Conservation (phyloP, 1,140 invertebrate genomes). For the Potamilus streckersoni region DNA sequence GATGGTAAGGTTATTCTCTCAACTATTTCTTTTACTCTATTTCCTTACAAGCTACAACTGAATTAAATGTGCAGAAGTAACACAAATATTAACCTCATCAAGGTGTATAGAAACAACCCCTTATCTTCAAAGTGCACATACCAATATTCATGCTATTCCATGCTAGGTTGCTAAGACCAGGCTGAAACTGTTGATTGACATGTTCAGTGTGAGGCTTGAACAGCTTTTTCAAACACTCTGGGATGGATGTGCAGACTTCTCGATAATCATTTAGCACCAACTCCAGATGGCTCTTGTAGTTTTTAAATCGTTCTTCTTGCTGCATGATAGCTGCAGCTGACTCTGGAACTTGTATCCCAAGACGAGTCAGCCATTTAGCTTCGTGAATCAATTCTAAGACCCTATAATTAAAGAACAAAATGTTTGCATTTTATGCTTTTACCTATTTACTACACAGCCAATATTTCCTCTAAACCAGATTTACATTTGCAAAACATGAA, state of each 20-base stretch:
- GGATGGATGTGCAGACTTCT: conserved; percentile 56
- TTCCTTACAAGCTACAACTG: too few relatives aligned
- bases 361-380: conserved; percentile 64
- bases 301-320: conserved; percentile 65
- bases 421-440: neutral
- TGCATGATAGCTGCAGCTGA: conserved; percentile 58
- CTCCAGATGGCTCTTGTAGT: conserved; percentile 66
- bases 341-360: conserved; percentile 64
- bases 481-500: too few relatives aligned
- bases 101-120: neutral
- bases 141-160: conserved; percentile 70
- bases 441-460: too few relatives aligned
- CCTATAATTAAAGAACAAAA: conserved; percentile 43
- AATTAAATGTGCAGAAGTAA: too few relatives aligned
- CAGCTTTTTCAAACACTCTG: conserved; percentile 51
- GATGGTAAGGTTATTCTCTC: too few relatives aligned
- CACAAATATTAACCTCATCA: neutral
- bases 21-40: too few relatives aligned
- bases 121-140: conserved; percentile 20
- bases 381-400: conserved; percentile 66
- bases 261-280: conserved; percentile 59
- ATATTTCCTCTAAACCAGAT: too few relatives aligned
- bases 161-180: conserved; percentile 63
- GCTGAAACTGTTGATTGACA: conserved; percentile 63
- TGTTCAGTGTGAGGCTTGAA: conserved; percentile 58